A percentile compares a stretch with the other conserved stretches of the same genome.
These are phyloP conservation scores for Azemiops feae DNA, from an alignment of 2,113 vertebrate genomes.

Conservation along the genomic window DNA sequence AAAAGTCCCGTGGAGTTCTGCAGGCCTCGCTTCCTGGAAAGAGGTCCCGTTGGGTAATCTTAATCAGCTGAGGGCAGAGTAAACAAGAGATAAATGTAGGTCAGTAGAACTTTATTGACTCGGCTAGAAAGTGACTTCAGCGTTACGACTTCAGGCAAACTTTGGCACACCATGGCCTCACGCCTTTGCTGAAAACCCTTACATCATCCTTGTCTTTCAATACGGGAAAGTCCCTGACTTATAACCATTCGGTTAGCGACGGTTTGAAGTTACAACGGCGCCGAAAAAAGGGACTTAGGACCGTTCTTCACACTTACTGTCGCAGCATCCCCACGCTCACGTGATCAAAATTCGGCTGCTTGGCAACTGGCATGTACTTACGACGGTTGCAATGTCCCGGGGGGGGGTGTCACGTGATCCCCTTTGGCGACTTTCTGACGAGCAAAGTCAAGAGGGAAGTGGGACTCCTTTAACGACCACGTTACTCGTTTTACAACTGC, in stretches of 20 bases:
- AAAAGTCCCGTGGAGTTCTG: background rate
- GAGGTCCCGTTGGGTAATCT: background rate
- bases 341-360: too few relatives aligned
- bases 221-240: background rate
- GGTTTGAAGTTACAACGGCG: too few relatives aligned
- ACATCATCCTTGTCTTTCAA: background rate
- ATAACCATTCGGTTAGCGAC: background rate
- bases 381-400: too few relatives aligned
- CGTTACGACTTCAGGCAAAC: background rate
- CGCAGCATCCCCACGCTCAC: too few relatives aligned
- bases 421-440: too few relatives aligned
- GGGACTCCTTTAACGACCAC: too few relatives aligned
- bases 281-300: too few relatives aligned
- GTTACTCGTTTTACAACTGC: too few relatives aligned
- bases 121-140: background rate
- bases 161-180: background rate
- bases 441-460: too few relatives aligned
- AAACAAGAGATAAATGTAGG: background rate
- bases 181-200: background rate
- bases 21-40: background rate
- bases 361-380: too few relatives aligned
- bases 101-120: background rate
- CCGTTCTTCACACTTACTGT: too few relatives aligned
- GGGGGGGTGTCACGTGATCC: too few relatives aligned
- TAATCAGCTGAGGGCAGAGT: background rate